Evolutionary conservation across 2,888 invertebrate species (phyloP).

Genomic region (Lasioglossum calceatum): DNA sequence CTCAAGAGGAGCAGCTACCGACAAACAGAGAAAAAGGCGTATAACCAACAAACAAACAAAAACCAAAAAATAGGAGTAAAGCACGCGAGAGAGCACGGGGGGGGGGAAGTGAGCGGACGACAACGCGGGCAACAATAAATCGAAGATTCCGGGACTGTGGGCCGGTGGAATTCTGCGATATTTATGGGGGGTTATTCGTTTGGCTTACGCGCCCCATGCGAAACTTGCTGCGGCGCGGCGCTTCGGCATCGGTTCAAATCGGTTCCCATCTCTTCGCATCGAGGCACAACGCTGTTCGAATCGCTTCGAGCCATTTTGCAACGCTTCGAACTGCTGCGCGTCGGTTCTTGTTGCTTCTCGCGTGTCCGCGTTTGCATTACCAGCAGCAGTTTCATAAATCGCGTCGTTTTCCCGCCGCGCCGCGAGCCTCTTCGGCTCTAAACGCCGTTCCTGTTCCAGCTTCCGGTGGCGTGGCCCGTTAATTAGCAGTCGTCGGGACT

Average conservation of each 20-base stretch:
- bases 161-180: slow-evolving; percentile 73
- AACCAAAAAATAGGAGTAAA: slow-evolving; percentile 7
- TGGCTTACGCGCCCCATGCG: slow-evolving; percentile 69
- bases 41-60: neutral
- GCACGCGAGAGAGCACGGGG: slow-evolving; percentile 12
- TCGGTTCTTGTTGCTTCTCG: neutral
- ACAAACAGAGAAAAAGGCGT: slow-evolving; percentile 45
- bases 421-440: slow-evolving; percentile 20
- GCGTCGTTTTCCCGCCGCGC: slow-evolving; percentile 66
- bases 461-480: slow-evolving; percentile 64
- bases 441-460: neutral
- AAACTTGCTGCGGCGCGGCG: slow-evolving; percentile 59
- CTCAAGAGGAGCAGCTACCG: neutral
- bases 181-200: slow-evolving; percentile 77
- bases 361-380: slow-evolving; percentile 68
- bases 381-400: slow-evolving; percentile 78
- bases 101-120: slow-evolving; percentile 48
- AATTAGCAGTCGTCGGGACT: slow-evolving; percentile 72
- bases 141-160: slow-evolving; percentile 61
- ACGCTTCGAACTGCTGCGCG: neutral
- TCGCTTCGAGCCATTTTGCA: neutral
- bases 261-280: neutral
- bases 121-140: slow-evolving; percentile 66
- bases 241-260: neutral
- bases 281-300: neutral